These are phyloP conservation scores for Dynastes maya DNA, from an alignment of 2,888 invertebrate species.

Conservation along the genomic window DNA sequence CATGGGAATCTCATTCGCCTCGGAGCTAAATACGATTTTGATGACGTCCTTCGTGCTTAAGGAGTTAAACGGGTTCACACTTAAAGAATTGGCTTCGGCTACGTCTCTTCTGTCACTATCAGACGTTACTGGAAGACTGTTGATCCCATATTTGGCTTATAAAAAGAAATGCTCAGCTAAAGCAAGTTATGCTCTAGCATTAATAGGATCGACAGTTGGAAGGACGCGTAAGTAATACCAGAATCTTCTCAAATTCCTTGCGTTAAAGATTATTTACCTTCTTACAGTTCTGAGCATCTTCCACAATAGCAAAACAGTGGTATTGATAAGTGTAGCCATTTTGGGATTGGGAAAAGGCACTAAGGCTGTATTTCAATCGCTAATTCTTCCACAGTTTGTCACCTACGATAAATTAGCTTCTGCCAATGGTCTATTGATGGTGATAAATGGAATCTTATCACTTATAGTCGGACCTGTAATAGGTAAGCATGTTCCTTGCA, in stretches of 20 bases:
- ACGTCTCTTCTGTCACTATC: constrained; percentile 67
- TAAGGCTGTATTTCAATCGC: constrained; percentile 68
- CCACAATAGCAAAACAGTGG: constrained; percentile 57
- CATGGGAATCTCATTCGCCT: constrained; percentile 70
- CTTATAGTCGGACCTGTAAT: constrained; percentile 67
- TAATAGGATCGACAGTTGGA: constrained; percentile 66
- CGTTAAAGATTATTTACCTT: too few relatives aligned
- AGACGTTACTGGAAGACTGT: constrained; percentile 68
- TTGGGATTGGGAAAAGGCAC: constrained; percentile 68
- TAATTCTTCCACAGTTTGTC: constrained; percentile 67
- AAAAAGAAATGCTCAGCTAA: constrained; percentile 64
- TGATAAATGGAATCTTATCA: constrained; percentile 66
- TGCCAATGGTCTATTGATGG: constrained; percentile 68
- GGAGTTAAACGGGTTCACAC: constrained; percentile 65
- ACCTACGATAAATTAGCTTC: constrained; percentile 66
- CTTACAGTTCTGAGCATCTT: constrained; percentile 62
- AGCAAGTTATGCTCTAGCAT: constrained; percentile 66
- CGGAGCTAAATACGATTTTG: constrained; percentile 70
- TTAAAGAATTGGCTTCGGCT: constrained; percentile 65
- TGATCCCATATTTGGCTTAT: constrained; percentile 67
- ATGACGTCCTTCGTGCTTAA: constrained; percentile 71
- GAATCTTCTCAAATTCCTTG: constrained; percentile 5
- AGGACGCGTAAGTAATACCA: constrained; percentile 65
- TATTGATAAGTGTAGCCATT: constrained; percentile 60
- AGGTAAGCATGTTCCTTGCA: constrained; percentile 60